Conservation (phyloP, 2,888 invertebrate genomes). For the Acrobeloides nanus region DNA sequence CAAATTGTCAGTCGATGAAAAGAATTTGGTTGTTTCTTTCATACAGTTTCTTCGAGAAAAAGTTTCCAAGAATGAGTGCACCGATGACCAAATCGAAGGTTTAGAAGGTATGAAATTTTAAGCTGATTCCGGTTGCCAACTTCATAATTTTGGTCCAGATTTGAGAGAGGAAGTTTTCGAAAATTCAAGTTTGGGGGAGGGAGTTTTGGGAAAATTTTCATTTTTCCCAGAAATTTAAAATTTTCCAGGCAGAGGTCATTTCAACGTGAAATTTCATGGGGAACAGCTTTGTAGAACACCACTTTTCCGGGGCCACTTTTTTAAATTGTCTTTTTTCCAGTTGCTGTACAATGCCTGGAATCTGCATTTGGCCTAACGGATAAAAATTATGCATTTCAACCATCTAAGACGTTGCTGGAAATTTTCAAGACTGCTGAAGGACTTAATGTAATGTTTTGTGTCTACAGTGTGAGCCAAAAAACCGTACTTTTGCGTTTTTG, state of each 20-base stretch:
- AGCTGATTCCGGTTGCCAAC: no score
- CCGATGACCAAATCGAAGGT: constrained; percentile 41
- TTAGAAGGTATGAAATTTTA: constrained; percentile 40
- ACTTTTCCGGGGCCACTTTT: background rate
- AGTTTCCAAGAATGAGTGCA: constrained; percentile 40
- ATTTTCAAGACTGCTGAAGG: constrained; percentile 56
- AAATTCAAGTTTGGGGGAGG: no score
- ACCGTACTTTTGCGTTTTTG: background rate
- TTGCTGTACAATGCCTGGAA: constrained; percentile 81
- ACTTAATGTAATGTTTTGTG: constrained; percentile 23
- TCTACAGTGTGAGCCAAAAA: no score
- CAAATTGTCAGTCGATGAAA: constrained; percentile 33
- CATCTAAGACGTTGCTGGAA: constrained; percentile 56
- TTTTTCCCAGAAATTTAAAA: no score
- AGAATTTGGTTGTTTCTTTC: constrained; percentile 46
- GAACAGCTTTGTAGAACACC: constrained; percentile 6
- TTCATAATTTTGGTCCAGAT: no score
- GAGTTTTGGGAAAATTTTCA: no score
- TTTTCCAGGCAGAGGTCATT: no score
- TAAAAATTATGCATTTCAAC: constrained; percentile 54
- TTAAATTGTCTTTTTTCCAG: constrained; percentile 56
- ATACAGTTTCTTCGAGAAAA: constrained; percentile 50
- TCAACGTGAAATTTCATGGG: no score
- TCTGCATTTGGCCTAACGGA: constrained; percentile 71
- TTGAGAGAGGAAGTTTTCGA: no score